Base-by-base conservation (phyloP, 1,140 invertebrate genomes). In the Drosophila orosa region DNA sequence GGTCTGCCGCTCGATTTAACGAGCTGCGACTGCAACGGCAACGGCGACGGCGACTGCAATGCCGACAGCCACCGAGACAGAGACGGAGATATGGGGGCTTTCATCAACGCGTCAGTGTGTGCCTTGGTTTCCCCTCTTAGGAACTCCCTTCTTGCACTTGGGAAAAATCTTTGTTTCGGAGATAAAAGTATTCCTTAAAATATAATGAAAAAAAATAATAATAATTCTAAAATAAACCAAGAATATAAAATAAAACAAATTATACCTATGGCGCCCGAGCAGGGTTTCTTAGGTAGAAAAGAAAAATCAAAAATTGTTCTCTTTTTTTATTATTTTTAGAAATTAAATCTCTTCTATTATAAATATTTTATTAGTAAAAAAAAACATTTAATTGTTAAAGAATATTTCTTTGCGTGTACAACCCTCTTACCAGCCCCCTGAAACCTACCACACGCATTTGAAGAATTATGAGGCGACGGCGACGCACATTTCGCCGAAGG, bases 381-480 rank as follows among this genome's bases (percentile, higher is more conserved):
- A 4, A 17, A 4, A 1, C 1, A 9, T n/a, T 6, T 0, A 3
- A 48, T 13, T 0, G 1, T 4, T 10, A 4, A 0, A 9, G 0
- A 13, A 1, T 12, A 10, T 22, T 40, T 42, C 5, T 52, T 24
- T n/a, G 7, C 2, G 29, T 66, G 44, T 29, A 31, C 55, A 40
- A 45, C 65, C 69, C 65, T 47, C 17, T 58, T 56, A 45, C 71
- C 73, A 65, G 9, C 66, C 63, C 72, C 61, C 52, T 71, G 72
- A 66, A 67, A 72, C 82, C 77, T 69, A 87, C 74, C 74, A 75
- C 61, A 81, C 67, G 83, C 83, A 86, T 83, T 87, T 86, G 66
- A 86, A 76, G 83, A 87, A 82, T 86, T 86, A 86, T 87, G 83
- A 86, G 83, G 83, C 82, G 83, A 78, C 57, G 61, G 80, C 75